These are phyloP conservation scores for Xestoiulus laeticollis DNA, from an alignment of 2,888 invertebrate species.

Conservation along the genomic window DNA sequence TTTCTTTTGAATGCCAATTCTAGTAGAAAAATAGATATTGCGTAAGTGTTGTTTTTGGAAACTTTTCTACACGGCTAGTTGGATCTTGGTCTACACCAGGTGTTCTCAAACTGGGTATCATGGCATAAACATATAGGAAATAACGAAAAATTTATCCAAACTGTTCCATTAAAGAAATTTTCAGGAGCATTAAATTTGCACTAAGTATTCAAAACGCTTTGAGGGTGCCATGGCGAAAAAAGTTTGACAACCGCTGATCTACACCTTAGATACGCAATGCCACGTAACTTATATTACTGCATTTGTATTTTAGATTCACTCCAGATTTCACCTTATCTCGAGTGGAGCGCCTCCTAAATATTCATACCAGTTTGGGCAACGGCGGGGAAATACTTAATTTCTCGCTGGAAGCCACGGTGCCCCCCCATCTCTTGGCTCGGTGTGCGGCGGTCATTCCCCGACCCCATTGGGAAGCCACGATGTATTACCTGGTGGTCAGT, in stretches of 20 bases:
- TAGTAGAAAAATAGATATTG: constrained; percentile 81
- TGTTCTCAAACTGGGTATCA: no score
- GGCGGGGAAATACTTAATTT: constrained; percentile 69
- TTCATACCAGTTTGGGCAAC: constrained; percentile 59
- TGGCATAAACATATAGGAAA: no score
- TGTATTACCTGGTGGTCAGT: constrained; percentile 73
- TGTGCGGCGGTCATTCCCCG: constrained; percentile 77
- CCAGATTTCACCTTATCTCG: constrained; percentile 85
- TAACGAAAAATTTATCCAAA: no score
- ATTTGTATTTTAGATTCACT: constrained; percentile 71
- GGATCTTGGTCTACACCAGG: no score
- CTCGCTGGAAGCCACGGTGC: constrained; percentile 75
- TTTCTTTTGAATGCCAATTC: constrained; percentile 78
- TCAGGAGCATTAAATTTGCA: no score
- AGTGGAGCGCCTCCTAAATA: constrained; percentile 72
- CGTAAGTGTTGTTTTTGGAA: constrained; percentile 64
- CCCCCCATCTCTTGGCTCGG: constrained; percentile 72
- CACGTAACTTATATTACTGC: neutral
- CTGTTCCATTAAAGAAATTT: no score
- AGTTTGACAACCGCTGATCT: no score
- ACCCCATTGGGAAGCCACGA: constrained; percentile 78
- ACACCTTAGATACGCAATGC: no score
- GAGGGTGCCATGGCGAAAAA: no score
- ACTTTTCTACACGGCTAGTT: no score
- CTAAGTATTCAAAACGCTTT: no score